Evolutionary conservation across 2,113 vertebrate species (phyloP), one percentile per base, ranked within the genome.

Genomic region (Clarias batrachus): DNA sequence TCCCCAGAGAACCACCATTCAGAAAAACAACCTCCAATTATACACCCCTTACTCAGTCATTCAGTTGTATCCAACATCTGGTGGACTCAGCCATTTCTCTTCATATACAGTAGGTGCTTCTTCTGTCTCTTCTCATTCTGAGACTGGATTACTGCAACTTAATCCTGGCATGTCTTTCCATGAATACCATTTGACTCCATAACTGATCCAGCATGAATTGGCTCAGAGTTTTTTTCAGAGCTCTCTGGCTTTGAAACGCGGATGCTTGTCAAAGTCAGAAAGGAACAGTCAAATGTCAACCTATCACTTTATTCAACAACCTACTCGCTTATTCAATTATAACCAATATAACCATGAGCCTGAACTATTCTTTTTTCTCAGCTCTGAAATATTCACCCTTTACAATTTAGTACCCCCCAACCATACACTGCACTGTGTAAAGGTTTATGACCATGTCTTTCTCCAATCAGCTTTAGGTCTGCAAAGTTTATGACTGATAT

Each of bases 351-450:
- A 0, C 0, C 86, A 87, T 66, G 60, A 84, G 89, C 88, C 70
- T 76, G 68, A 9, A 57, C 73, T 59, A 71, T 4, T 84, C 66
- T 30, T 21, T 33, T 57, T 81, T 16, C 80, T 65, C n/a, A 30
- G 77, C 30, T 87, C 74, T 63, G 48, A 83, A 81, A 71, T 79
- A 84, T 56, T 56, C 19, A 48, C 48, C 17, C 66, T 85, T 76
- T 77, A 86, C 19, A 37, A 77, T 82, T 70, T 60, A 86, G 9
- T 60, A 48, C 86, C 2, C 60, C 76, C 17, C 37, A 41, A 82
- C 12, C 65, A 77, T 27, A 80, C 30, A 63, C 25, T 8, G 56
- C 33, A 82, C 70, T 71, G 88, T 41, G 85, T 91, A 90, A 92
- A 91, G 85, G 78, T 90, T 87, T 70, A 86, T 60, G 60, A 78